Base-by-base conservation (phyloP, 64 coral and sea anemone species). In the Pocillopora damicornis region DNA sequence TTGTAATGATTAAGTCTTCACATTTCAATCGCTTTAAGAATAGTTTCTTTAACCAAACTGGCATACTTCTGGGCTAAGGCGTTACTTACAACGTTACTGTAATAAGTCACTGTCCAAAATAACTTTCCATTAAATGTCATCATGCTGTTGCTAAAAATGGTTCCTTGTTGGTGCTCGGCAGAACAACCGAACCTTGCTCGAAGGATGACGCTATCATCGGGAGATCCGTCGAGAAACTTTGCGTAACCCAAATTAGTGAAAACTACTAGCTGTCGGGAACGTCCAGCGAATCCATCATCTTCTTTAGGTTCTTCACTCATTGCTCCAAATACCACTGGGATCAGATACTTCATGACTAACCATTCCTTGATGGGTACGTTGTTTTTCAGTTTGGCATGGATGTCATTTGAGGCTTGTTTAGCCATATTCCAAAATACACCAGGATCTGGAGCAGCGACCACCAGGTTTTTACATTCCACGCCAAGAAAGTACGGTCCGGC, bases 151-250 rank as follows among this genome's bases (percentile, higher is more conserved):
- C 17, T 16, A 59, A 78, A 78, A 22, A 78, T 78, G 76, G 45
- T 58, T 59, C 76, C 76, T 22, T 13, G 7, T n/a, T 78, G 45
- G 51, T 78, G 76, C 59, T 78, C 56, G n/a, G 76, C 76, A 12
- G 45, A 58, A 59, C 76, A 59, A 18, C 76, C 76, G 22, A 78
- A 78, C 36, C 76, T 59, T 2, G 76, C 76, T 58, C 76, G 42
- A 14, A 78, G 76, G 6, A 78, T 78, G 45, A 78, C 51, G 3
- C 58, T 42, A 78, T 59, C 76, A 23, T 78, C 37, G 2, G 76
- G 76, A 59, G 76, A 78, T 59, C 45, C 51, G 25, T 78, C 76
- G 1, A 78, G 76, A 22, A 78, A 78, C 51, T 78, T 78, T 23
- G 42, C 51, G 37, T 78, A 59, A 11, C 76, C 76, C 8, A 60